These are phyloP conservation scores for Diceros bicornis DNA, from an alignment of 2,797 vertebrate genomes.

Conservation along the genomic window DNA sequence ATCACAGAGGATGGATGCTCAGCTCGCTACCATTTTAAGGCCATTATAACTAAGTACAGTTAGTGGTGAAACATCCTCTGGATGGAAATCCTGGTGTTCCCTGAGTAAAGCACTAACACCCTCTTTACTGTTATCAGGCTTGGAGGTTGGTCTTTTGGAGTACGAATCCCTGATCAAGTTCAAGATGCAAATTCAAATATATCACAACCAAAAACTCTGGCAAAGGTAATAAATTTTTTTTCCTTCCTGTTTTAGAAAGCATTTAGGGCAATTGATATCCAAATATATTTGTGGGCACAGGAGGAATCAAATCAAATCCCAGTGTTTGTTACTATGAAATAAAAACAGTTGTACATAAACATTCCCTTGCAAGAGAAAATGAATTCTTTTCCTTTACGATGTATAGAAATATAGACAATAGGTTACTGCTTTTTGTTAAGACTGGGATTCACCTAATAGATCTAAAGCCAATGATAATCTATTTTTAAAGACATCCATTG, in stretches of 20 bases:
- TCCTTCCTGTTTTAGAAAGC: not conserved
- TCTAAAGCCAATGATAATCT: not conserved
- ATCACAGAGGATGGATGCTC: no score
- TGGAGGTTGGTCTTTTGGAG: slow-evolving; percentile 90
- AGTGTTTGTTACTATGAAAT: not conserved
- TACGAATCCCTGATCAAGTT: slow-evolving; percentile 8
- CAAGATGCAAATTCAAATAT: slow-evolving; percentile 38
- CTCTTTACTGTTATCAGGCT: slow-evolving; percentile 32
- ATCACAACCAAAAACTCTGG: slow-evolving; percentile 72
- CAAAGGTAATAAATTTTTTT: slow-evolving; percentile 86
- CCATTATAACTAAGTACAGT: rapidly evolving
- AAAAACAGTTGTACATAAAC: not conserved
- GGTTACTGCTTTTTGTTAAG: not conserved
- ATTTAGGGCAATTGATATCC: not conserved
- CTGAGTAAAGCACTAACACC: not conserved
- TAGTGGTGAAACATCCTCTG: rapidly evolving
- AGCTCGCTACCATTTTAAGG: not conserved
- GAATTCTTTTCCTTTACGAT: not conserved
- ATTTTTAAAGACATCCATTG: not conserved
- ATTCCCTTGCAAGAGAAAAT: not conserved
- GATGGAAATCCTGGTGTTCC: not conserved
- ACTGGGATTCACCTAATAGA: not conserved
- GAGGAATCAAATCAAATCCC: no score
- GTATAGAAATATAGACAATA: not conserved
- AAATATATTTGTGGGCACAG: not conserved